Evolutionary conservation across 2,797 vertebrate genomes (phyloP).

Genomic region (Hemibagrus guttatus): DNA sequence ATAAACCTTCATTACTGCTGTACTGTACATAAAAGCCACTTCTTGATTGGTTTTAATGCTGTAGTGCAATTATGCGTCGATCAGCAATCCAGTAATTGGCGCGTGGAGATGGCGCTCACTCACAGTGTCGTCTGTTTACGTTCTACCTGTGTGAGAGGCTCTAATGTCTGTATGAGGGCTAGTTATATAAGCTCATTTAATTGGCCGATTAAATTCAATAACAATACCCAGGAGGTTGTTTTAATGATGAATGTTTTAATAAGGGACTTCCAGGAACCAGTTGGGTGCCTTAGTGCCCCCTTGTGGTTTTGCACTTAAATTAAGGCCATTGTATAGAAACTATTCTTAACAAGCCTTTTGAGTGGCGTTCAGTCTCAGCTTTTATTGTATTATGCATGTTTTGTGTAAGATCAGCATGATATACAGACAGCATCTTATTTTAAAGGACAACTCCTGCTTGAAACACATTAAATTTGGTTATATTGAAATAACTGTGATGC

Average conservation of each 20-base stretch:
- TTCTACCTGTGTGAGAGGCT: conserved; percentile 42
- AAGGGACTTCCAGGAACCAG: conserved; percentile 26
- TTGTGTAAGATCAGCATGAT: neutral
- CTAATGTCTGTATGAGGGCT: conserved; percentile 30
- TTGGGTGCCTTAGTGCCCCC: conserved; percentile 49
- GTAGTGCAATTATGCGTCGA: neutral
- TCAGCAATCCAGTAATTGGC: conserved; percentile 10
- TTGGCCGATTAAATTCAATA: conserved; percentile 55
- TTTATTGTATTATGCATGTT: neutral
- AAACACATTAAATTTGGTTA: no score
- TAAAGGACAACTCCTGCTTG: no score
- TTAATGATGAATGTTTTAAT: conserved; percentile 51
- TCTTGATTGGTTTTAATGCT: neutral
- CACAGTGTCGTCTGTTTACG: conserved; percentile 9
- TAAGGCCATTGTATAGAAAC: conserved; percentile 6
- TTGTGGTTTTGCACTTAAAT: conserved; percentile 48
- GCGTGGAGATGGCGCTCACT: conserved; percentile 15
- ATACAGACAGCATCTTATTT: neutral
- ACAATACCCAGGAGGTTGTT: conserved; percentile 45
- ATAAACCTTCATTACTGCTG: neutral
- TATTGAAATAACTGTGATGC: neutral
- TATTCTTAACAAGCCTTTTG: neutral
- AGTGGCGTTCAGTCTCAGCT: neutral
- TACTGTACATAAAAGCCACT: neutral
- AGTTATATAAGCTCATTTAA: conserved; percentile 51